These are phyloP conservation scores for Pogonocichla stellata DNA, from an alignment of 2,113 vertebrate genomes.

Conservation along the genomic window DNA sequence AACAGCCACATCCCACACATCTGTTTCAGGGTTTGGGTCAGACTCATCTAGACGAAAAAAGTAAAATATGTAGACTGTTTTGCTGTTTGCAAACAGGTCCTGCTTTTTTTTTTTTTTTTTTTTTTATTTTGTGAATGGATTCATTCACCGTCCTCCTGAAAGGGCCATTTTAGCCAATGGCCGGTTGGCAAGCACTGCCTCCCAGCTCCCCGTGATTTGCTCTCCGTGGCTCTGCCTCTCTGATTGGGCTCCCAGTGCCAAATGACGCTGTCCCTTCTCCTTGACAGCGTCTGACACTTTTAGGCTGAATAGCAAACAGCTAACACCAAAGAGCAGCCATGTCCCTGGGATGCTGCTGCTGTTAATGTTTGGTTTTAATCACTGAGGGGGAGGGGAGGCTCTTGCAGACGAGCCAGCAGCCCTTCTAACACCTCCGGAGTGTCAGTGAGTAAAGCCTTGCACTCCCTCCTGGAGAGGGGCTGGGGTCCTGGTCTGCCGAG, in stretches of 20 bases:
- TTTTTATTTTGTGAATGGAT: constrained; percentile 45
- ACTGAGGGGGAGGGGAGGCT: background rate
- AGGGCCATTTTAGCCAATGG: constrained; percentile 36
- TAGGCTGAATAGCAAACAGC: background rate
- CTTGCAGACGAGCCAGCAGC: background rate
- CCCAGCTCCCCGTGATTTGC: background rate
- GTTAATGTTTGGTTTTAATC: background rate
- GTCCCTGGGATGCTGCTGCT: background rate
- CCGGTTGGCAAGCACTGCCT: background rate
- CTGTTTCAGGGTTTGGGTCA: background rate
- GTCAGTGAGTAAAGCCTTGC: background rate
- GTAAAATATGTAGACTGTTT: background rate
- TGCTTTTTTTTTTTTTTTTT: background rate
- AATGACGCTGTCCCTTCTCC: background rate
- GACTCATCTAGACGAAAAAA: background rate
- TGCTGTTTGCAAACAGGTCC: constrained; percentile 2
- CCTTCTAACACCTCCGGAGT: background rate
- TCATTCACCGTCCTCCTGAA: constrained; percentile 2
- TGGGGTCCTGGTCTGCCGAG: background rate
- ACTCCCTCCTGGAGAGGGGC: background rate
- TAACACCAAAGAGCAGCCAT: background rate
- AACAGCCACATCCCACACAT: background rate
- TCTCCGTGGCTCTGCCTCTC: background rate
- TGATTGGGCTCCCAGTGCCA: background rate
- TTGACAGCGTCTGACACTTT: background rate